Evolutionary conservation across 1,140 invertebrate species (phyloP).

Genomic region (Lineus longissimus): DNA sequence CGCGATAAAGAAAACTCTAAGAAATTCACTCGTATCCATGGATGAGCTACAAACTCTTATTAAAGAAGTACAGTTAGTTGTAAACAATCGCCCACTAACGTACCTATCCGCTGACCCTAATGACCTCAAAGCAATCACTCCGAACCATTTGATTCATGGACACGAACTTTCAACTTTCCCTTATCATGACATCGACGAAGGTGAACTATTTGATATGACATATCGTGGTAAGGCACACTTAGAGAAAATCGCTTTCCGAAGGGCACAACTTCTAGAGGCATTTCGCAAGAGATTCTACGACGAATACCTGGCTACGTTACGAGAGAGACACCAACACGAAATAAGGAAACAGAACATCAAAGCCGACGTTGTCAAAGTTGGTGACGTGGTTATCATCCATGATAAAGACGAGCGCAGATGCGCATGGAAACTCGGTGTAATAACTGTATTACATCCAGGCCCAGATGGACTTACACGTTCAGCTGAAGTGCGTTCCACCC

Average conservation of each 20-base stretch:
- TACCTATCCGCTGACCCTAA: not conserved
- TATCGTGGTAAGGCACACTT: not conserved
- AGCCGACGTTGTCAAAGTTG: not conserved
- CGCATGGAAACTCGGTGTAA: not conserved
- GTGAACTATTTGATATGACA: not conserved
- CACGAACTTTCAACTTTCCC: not conserved
- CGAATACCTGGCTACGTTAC: conserved; percentile 1
- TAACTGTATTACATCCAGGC: too few relatives aligned
- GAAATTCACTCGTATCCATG: not conserved
- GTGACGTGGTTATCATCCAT: not conserved
- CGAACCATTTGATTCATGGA: not conserved
- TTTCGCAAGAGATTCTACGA: not conserved
- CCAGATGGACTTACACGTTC: too few relatives aligned
- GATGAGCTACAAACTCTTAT: not conserved
- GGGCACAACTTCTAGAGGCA: not conserved
- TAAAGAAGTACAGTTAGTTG: not conserved
- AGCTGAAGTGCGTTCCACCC: too few relatives aligned
- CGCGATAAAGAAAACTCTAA: not conserved
- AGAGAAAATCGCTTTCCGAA: not conserved
- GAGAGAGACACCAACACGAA: conserved; percentile 4
- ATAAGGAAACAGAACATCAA: not conserved
- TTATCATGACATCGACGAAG: not conserved
- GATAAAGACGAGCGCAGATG: not conserved
- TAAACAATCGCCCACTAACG: conserved; percentile 6
- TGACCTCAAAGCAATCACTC: not conserved